These are phyloP conservation scores for Ylistrum balloti DNA, from an alignment of 1,140 invertebrate species.

Conservation along the genomic window DNA sequence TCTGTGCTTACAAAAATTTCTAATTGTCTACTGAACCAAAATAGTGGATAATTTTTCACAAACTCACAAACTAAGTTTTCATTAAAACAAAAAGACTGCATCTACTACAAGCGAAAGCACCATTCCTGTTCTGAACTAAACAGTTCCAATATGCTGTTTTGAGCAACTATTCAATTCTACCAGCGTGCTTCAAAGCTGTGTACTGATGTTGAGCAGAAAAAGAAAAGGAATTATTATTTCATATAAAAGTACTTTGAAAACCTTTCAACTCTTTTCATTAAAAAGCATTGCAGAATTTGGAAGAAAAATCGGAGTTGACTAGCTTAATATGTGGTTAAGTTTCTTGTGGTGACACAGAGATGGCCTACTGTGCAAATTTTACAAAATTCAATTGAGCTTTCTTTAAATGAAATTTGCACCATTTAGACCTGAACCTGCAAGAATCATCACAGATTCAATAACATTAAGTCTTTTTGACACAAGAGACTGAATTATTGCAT, in stretches of 20 bases:
- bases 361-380: too few species aligned
- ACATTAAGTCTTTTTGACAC: too few species aligned
- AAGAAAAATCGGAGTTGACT: neutral
- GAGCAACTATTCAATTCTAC: neutral
- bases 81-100: neutral
- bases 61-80: neutral
- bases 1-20: constrained; percentile 44
- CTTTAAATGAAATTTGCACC: too few species aligned
- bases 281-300: neutral
- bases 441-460: too few species aligned
- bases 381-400: too few species aligned
- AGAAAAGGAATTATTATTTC: neutral
- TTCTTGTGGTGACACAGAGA: too few species aligned
- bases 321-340: too few species aligned
- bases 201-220: neutral
- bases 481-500: too few species aligned
- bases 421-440: too few species aligned
- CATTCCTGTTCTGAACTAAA: neutral
- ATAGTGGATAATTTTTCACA: neutral
- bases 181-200: constrained; percentile 3
- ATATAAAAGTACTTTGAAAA: neutral
- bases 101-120: neutral
- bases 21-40: constrained; percentile 14
- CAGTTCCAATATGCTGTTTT: neutral
- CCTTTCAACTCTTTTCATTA: neutral